Base-by-base conservation (phyloP, 2,888 invertebrate species). In the Cosmia trapezina region DNA sequence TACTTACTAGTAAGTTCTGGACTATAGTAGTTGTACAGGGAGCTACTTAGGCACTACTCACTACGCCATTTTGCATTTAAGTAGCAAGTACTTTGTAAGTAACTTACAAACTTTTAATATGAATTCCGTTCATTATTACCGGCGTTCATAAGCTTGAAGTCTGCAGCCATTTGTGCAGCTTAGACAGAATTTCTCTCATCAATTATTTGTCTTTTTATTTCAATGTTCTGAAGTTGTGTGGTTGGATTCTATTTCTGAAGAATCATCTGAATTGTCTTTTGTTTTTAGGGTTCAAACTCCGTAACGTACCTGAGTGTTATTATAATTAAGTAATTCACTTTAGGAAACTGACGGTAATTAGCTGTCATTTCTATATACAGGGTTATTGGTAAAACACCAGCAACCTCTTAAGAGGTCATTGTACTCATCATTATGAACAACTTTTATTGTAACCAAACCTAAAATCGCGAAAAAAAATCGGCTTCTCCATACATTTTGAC, bases 141-240 rank as follows among this genome's bases (percentile, higher is more conserved):
- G n/a, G 28, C 19, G 28, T 61, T 75, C 60, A 64, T 69, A 65
- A 64, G 62, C 49, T 53, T n/a, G 41, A 57, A 65, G 49, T 47
- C 41, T 53, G 41, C 37, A 67, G 64, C 61, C 65, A 41, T 70
- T 69, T 17, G 0, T 56, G 75, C 49, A 61, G 65, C 62, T 73
- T 28, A 33, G 1, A 56, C 56, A 6, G 28, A 69, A 77, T 75
- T 47, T 53, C 33, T 12, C 33, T 62, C 61, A 62, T 70, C 57
- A 57, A 61, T 53, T n/a, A 0, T 12, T 37, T 2, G 28, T 28
- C 0, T n/a, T 49, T 49, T 49, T 9, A 49, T 49, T 49, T 7
- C 28, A 28, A 28, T n/a, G 37, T 4, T 59, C n/a, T 37, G 7
- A 37, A 37, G 37, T 14, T 7, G 4, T 12, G 12, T 14, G 37